A percentile compares a stretch with the other conserved stretches of the same genome.
phyloP scores from a whole-genome alignment of 2,888 invertebrate species.

The Melinaea marsaeus region DNA sequence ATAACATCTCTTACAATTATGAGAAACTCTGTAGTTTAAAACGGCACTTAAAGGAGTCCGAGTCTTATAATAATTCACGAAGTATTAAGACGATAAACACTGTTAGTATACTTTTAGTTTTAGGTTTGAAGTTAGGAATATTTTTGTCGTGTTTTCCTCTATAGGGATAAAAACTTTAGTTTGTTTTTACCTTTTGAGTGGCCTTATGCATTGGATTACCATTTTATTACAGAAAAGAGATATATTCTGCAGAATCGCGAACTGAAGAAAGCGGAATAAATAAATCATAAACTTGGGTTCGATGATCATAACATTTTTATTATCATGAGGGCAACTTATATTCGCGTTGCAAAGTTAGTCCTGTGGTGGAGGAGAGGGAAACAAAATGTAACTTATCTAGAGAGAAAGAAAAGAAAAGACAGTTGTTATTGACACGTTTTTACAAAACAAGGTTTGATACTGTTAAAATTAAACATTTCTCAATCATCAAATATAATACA shows the following conservation, averaged over 20 bases:
- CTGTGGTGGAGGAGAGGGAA: conserved; percentile 30
- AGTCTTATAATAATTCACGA: conserved; percentile 6
- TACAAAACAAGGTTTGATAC: too few relatives aligned
- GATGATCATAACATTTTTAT: conserved; percentile 69
- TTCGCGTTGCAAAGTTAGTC: conserved; percentile 40
- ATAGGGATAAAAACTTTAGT: conserved; percentile 25
- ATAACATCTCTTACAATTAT: too few relatives aligned
- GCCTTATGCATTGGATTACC: conserved; percentile 33
- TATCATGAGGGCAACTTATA: conserved; percentile 50
- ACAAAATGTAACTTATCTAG: conserved; percentile 1
- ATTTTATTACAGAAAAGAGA: conserved; percentile 36
- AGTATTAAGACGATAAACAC: conserved; percentile 19
- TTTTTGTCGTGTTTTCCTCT: conserved; percentile 21
- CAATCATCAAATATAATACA: too few relatives aligned
- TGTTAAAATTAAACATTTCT: too few relatives aligned
- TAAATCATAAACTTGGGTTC: conserved; percentile 63
- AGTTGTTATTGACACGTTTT: background rate
- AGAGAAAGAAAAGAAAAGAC: conserved; percentile 2
- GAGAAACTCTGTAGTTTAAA: background rate
- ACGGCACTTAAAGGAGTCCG: background rate
- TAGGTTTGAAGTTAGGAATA: conserved; percentile 23
- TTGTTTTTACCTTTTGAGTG: conserved; percentile 30
- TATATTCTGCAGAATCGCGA: conserved; percentile 41
- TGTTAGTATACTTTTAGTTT: conserved; percentile 21
- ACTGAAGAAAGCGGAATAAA: conserved; percentile 56